Base-by-base conservation (phyloP, 2,888 invertebrate genomes). In the Galerucella nymphaeae region DNA sequence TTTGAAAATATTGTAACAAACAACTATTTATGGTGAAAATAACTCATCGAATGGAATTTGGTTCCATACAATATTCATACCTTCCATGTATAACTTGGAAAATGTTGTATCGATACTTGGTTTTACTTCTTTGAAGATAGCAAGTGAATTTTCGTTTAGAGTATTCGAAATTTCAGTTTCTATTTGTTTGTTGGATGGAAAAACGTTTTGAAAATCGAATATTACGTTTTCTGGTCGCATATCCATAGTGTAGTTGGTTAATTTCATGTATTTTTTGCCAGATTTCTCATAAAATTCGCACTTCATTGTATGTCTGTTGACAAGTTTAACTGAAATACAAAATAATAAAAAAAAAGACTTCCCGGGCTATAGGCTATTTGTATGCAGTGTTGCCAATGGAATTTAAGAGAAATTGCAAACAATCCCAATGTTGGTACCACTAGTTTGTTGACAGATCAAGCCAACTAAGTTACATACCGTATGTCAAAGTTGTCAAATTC, bases 181-280 rank as follows among this genome's bases (percentile, higher is more conserved):
- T n/a, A 83, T 75, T 71, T 80, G 77, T 57, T 79, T 75, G 70
- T 83, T 83, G n/a, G 81, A 79, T 0, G 81, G 82, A 16, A 84
- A 77, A 2, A 83, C 42, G 67, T 82, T 80, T 0, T 75, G 74
- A 48, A 80, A 83, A 71, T 80, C 66, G 67, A 77, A 82, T 14
- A 74, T 41, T 3, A 82, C 66, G 18, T 86, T 86, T 77, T 89
- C 87, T 0, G 92, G 92, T 5, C 87, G 85, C 82, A 93, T 90
- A 71, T 89, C 88, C 11, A 93, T 89, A 0, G 85, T 86, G 73
- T 80, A 82, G 13, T 78, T 78, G 6, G 63, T 76, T 2, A 82
- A 20, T 50, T 73, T 72, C 13, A 82, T 8, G 61, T 81, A 69
- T 1, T 72, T 78, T 73, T 82, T 79, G 4, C 80, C 81, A 48